phyloP scores from a whole-genome alignment of 2,797 vertebrate genomes.

The Iguana delicatissima region DNA sequence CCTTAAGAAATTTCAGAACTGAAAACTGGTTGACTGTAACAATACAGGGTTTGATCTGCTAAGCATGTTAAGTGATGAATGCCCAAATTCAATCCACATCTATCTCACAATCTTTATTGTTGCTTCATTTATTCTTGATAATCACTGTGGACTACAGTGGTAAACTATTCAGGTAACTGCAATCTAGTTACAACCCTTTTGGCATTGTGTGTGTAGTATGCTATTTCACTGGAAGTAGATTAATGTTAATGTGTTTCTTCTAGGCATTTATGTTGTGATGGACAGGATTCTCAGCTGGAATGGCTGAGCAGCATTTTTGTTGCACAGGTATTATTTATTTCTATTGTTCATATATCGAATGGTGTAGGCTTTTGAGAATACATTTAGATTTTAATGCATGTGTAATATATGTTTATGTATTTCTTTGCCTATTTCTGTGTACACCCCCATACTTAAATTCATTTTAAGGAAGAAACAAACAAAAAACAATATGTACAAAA shows the following conservation, averaged over 20 bases:
- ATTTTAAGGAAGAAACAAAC: neutral
- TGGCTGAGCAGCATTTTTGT: slow-evolving; percentile 92
- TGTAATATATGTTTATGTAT: neutral
- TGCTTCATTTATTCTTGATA: neutral
- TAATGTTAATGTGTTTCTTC: slow-evolving; percentile 32
- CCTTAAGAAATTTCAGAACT: neutral
- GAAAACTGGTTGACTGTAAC: neutral
- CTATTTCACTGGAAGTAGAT: slow-evolving; percentile 13
- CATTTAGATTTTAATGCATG: neutral
- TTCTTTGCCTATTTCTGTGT: neutral
- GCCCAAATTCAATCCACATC: neutral
- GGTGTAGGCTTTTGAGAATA: neutral
- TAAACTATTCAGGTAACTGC: neutral
- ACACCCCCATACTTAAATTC: neutral
- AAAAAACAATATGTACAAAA: neutral
- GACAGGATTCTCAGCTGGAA: slow-evolving; percentile 85
- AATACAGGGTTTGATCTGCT: neutral
- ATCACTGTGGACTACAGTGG: neutral
- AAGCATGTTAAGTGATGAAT: no score
- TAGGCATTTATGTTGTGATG: slow-evolving; percentile 95
- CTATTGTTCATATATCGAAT: neutral
- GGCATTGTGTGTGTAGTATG: neutral
- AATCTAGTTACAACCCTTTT: neutral
- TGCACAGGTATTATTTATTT: slow-evolving; percentile 85
- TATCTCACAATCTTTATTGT: neutral